Evolutionary conservation across 1,140 invertebrate species (phyloP).

Genomic region (Drosophila paulistorum): DNA sequence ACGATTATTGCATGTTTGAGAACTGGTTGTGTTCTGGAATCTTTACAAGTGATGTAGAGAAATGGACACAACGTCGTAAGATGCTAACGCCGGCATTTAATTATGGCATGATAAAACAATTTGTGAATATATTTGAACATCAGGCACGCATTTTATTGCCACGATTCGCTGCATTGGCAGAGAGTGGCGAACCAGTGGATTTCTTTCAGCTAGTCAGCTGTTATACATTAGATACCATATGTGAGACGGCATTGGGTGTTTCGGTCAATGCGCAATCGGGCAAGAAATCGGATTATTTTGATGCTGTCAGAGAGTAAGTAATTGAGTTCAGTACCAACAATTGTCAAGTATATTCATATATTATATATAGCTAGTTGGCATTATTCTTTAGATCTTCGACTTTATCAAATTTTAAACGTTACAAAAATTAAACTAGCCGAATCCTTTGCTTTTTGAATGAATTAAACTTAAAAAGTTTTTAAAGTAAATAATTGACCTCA

Average conservation of each 20-base stretch:
- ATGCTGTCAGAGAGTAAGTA: constrained; percentile 60
- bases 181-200: constrained; percentile 33
- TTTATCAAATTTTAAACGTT: neutral
- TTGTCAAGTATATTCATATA: no score
- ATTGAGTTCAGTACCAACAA: neutral
- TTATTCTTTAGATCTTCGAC: no score
- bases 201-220: constrained; percentile 50
- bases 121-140: constrained; percentile 44
- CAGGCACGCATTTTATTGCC: constrained; percentile 45
- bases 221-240: constrained; percentile 65
- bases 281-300: constrained; percentile 52
- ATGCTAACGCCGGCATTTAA: constrained; percentile 94
- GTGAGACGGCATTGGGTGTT: constrained; percentile 59
- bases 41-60: constrained; percentile 86
- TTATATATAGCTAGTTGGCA: no score
- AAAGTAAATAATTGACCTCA: no score
- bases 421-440: no score
- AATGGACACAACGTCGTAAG: constrained; percentile 91
- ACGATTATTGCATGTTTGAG: constrained; percentile 84
- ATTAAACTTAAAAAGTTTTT: no score
- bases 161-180: constrained; percentile 16
- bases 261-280: constrained; percentile 47
- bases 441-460: no score
- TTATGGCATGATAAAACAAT: constrained; percentile 87
- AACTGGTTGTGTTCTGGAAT: constrained; percentile 88